Evolutionary conservation across 1,140 invertebrate genomes (phyloP).

Genomic region (Maniola jurtina): DNA sequence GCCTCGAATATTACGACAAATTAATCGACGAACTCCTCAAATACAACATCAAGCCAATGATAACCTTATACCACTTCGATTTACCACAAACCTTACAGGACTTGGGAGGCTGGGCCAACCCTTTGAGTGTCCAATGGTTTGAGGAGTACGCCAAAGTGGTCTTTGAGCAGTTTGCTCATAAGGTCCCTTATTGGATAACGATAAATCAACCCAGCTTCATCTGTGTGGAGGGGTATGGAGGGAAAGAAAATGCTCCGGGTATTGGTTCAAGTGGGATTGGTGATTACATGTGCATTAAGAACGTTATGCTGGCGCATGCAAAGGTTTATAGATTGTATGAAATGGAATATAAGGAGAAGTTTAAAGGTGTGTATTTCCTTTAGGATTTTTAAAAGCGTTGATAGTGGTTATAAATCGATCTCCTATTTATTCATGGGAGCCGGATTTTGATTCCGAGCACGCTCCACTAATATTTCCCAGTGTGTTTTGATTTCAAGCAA

Average conservation of each 20-base stretch:
- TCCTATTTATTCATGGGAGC: too few species aligned
- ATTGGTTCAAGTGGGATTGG: conserved; percentile 59
- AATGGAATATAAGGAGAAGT: conserved; percentile 46
- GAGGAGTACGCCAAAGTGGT: conserved; percentile 73
- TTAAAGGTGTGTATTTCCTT: conserved; percentile 20
- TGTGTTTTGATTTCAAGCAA: too few species aligned
- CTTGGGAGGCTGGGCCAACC: conserved; percentile 48
- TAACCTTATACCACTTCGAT: conserved; percentile 59
- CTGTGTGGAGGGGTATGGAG: conserved; percentile 55
- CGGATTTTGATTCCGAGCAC: too few species aligned
- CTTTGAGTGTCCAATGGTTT: conserved; percentile 70
- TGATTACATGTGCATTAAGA: conserved; percentile 77
- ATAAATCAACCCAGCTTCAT: conserved; percentile 71
- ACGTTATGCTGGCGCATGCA: conserved; percentile 79
- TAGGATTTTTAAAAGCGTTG: too few species aligned
- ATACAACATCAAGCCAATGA: conserved; percentile 57
- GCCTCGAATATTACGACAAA: conserved; percentile 79
- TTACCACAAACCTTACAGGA: conserved; percentile 51
- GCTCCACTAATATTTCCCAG: too few species aligned
- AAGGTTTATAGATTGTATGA: conserved; percentile 67
- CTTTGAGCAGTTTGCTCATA: conserved; percentile 69
- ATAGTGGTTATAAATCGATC: too few species aligned
- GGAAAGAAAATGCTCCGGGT: conserved; percentile 48
- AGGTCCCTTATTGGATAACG: conserved; percentile 67
- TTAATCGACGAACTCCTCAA: conserved; percentile 73